Percentiles rank a stretch among this genome's conserved stretches.
Evolutionary conservation across 2,888 invertebrate species (phyloP).

Genomic region (Lumbricus terrestris): DNA sequence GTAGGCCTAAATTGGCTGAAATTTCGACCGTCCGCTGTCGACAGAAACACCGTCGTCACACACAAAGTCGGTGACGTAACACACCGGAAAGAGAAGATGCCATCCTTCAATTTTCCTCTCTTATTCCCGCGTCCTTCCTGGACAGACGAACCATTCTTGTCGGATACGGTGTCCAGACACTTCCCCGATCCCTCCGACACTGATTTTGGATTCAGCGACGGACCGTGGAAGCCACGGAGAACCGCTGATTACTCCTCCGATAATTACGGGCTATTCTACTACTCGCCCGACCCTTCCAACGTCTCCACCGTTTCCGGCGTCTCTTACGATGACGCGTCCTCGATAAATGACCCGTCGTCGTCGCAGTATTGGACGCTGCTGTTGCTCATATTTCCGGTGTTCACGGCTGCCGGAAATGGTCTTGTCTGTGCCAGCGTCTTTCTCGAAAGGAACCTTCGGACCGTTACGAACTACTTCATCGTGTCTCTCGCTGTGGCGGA

Average conservation of each 20-base stretch:
- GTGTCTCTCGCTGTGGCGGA: slow-evolving; percentile 95
- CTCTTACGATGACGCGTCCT: not conserved
- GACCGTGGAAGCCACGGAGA: not conserved
- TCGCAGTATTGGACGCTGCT: slow-evolving; percentile 41
- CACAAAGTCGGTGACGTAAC: not conserved
- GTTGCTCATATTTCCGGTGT: slow-evolving; percentile 78
- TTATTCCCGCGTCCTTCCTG: not conserved
- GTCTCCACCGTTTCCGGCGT: not conserved
- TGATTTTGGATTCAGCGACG: not conserved
- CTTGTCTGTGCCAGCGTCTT: slow-evolving; percentile 93
- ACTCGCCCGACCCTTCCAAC: not conserved
- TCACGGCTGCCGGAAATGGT: slow-evolving; percentile 91
- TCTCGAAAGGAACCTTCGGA: slow-evolving; percentile 82
- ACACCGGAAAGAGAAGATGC: not conserved
- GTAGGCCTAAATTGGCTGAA: not conserved
- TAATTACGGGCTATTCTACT: not conserved
- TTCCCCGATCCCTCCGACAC: not conserved
- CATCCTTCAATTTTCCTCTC: not conserved
- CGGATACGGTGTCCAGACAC: not conserved
- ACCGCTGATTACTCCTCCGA: not conserved
- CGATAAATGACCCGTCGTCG: not conserved
- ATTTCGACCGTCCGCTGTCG: not conserved
- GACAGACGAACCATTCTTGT: not conserved
- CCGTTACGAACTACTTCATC: slow-evolving; percentile 98
- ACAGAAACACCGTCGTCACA: not conserved